Percentiles rank a stretch among this genome's conserved stretches.
These are phyloP conservation scores for Rostratula benghalensis DNA, from an alignment of 2,113 vertebrate genomes.

Conservation along the genomic window DNA sequence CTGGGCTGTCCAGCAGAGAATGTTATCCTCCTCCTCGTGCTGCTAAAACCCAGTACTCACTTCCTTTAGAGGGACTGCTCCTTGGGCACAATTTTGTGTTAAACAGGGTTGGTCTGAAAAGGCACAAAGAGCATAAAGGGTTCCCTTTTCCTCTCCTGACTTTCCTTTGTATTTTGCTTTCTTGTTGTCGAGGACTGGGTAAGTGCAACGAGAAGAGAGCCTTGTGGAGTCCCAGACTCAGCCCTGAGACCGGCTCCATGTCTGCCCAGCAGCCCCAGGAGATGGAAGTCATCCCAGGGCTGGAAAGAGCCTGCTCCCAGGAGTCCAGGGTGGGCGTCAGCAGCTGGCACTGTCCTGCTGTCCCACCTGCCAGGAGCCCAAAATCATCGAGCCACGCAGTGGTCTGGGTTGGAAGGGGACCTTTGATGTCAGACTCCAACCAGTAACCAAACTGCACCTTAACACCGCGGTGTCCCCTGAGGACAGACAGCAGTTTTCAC, in stretches of 20 bases:
- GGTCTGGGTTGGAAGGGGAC: neutral
- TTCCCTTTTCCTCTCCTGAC: neutral
- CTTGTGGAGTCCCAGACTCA: too few relatives aligned
- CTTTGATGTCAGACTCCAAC: neutral
- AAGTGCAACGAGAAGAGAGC: neutral
- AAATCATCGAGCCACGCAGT: neutral
- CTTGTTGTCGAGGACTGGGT: neutral
- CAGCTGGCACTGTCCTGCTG: neutral
- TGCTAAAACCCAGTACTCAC: neutral
- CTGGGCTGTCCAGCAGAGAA: neutral
- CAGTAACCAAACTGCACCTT: neutral
- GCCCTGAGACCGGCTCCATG: neutral
- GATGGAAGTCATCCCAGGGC: neutral
- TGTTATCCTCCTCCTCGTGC: neutral
- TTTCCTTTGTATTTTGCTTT: neutral
- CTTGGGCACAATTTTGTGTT: accelerated
- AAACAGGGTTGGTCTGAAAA: neutral
- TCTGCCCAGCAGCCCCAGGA: neutral
- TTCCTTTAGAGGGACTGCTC: neutral
- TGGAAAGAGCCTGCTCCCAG: neutral
- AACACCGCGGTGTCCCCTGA: accelerated
- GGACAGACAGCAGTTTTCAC: neutral
- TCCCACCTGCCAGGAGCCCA: neutral
- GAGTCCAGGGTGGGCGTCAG: accelerated
- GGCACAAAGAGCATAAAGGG: neutral